Base-by-base conservation (phyloP, 1,140 invertebrate genomes). In the Thaumatotibia leucotreta region DNA sequence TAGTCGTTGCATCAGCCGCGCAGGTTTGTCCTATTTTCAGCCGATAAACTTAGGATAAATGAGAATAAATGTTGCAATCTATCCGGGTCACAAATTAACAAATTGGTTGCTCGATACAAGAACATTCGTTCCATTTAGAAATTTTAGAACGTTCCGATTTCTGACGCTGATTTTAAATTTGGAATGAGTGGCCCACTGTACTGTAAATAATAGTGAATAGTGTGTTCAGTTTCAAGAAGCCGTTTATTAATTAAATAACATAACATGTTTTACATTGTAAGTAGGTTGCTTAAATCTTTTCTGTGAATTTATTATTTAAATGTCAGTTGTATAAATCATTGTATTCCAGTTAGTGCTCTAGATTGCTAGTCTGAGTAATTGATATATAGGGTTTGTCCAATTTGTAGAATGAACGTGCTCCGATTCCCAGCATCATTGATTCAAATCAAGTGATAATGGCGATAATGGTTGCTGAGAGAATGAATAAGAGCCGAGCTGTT, bases 11-110 rank as follows among this genome's bases (percentile, higher is more conserved):
- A 67, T 66, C 65, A 71, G 54, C n/a, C 33, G 5, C 2, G n/a
- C 11, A 58, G 11, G 45, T 35, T n/a, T 61, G 70, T 32, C 71
- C 71, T 73, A 73, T 73, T 70, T 73, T 68, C 61, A 11, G 14
- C 17, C 69, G 63, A 73, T 66, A 69, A 69, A 68, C 54, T 64
- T 65, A 45, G 11, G 39, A 20, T 20, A 61, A 45, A 17, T 35
- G 49, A 61, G 66, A 24, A 63, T 23, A 14, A 5, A 27, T 72
- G 73, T 69, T 63, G 73, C 67, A 79, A 74, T 64, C 63, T 49
- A 76, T 70, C 61, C 67, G 23, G 70, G 71, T 75, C 73, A 73
- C 69, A 72, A 75, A 73, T 73, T 69, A 74, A 69, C 74, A 35
- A 52, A 72, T 64, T 65, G 31, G 39, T 39, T 63, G 27, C 58